These are phyloP conservation scores for Aphidoletes aphidimyza DNA, from an alignment of 2,888 invertebrate species.

Conservation along the genomic window DNA sequence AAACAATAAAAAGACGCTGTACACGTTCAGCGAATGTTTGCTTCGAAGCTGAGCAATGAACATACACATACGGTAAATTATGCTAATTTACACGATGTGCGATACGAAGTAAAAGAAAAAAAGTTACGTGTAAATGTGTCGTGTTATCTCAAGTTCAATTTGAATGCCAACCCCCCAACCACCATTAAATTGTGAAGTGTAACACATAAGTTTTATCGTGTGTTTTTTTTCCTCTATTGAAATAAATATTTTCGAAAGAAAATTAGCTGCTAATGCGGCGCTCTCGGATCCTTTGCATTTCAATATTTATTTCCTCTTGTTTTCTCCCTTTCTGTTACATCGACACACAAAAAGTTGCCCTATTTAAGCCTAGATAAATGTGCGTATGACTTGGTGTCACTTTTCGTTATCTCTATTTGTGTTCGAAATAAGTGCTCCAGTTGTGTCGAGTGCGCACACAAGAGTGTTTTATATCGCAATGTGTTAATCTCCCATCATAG, in stretches of 20 bases:
- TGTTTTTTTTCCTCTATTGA: background rate
- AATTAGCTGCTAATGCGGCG: slow-evolving; percentile 50
- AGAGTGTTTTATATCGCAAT: slow-evolving; percentile 39
- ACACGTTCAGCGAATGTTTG: background rate
- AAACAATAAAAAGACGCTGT: background rate
- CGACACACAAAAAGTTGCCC: background rate
- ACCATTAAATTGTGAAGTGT: slow-evolving; percentile 45
- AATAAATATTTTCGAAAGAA: slow-evolving; percentile 42
- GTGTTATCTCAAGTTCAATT: slow-evolving; percentile 53
- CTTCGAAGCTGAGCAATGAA: background rate
- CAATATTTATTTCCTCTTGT: background rate
- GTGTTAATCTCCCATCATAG: slow-evolving; percentile 35
- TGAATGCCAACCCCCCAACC: slow-evolving; percentile 28
- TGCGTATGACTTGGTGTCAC: slow-evolving; percentile 45
- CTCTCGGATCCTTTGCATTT: slow-evolving; percentile 1
- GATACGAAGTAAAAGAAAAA: slow-evolving; percentile 1
- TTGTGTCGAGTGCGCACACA: slow-evolving; percentile 52
- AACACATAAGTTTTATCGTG: slow-evolving; percentile 8
- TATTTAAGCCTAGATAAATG: background rate
- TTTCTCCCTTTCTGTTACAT: background rate
- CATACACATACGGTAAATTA: slow-evolving; percentile 10
- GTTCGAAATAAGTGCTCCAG: slow-evolving; percentile 47
- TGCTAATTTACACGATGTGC: slow-evolving; percentile 26
- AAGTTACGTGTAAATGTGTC: slow-evolving; percentile 53
- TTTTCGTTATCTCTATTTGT: slow-evolving; percentile 27